Evolutionary conservation across 2,888 invertebrate species (phyloP), one percentile per base, ranked within the genome.

Genomic region (Hyposoter dolosus): DNA sequence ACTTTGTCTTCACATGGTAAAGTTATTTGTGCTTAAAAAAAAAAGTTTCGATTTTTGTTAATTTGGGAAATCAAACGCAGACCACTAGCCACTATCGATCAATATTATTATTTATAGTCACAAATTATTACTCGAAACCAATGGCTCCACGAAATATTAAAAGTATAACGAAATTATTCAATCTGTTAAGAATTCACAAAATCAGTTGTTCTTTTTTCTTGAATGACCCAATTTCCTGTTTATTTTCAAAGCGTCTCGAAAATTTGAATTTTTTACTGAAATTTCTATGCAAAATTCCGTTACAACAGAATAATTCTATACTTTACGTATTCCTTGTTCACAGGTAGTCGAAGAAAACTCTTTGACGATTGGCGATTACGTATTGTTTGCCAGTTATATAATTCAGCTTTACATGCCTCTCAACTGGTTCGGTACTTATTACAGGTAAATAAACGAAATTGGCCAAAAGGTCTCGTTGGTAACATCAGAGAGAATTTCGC

Each of bases 371-470:
- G 99, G 99, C 40, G 99, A 99, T 93, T 99, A 99, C 93, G 98
- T 99, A 0, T 95, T 99, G 23, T 99, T 99, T 94, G 97, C 98
- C 0, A 97, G 98, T 1, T 99, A 99, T 92, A 97, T 99, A 28
- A 96, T 98, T 88, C 99, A 98, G 92, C 95, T 99, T 35, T 99
- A 99, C 93, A 97, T 98, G 84, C 99, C 99, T 0, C 95, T 99
- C 75, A 99, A 99, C 95, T 99, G 98, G 97, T 98, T 99, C 93
- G 99, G 99, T 43, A 99, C 99, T 3, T 99, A 99, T 92, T 99
- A 99, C 93, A 97, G 98, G 98, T 98, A 93, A 93, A 89, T 45
- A 28, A 10, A 50, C 71, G 45, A 66, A 71, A 9, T 74, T 47
- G 56, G 12, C 69, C 23, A 12, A 56, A 23, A 23, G 3, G 12